A percentile compares a stretch with the other conserved stretches of the same genome.
These are phyloP conservation scores for Dendrolimus houi DNA, from an alignment of 2,888 invertebrate species.

Conservation along the genomic window DNA sequence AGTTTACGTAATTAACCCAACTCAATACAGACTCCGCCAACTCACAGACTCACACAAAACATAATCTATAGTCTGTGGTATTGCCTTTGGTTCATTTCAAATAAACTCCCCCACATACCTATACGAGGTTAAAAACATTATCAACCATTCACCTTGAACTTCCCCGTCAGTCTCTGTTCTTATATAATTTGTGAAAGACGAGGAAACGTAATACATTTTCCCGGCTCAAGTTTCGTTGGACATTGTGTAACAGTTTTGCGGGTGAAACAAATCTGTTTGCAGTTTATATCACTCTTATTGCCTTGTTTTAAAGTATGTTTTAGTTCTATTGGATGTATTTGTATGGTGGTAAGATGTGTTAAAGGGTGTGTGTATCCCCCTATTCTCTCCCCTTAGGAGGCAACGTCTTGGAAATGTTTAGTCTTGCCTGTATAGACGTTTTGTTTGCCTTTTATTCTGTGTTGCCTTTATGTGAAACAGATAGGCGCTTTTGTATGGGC, in stretches of 20 bases:
- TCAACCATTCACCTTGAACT: neutral
- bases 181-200: neutral
- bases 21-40: neutral
- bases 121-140: neutral
- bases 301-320: neutral
- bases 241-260: neutral
- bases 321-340: neutral
- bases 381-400: slow-evolving; percentile 29
- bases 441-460: slow-evolving; percentile 62
- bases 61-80: neutral
- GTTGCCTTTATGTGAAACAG: slow-evolving; percentile 38
- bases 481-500: neutral
- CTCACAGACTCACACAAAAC: neutral
- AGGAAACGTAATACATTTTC: neutral
- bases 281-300: neutral
- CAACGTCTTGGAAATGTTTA: slow-evolving; percentile 68
- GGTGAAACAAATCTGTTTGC: neutral
- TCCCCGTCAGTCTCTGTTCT: neutral
- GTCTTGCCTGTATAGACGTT: slow-evolving; percentile 60
- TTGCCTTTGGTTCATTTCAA: neutral
- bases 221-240: neutral
- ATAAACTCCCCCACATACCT: neutral
- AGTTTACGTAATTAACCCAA: neutral
- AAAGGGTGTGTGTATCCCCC: slow-evolving; percentile 24
- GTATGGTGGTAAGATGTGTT: slow-evolving; percentile 7